Evolutionary conservation across 2,113 vertebrate species (phyloP), one percentile per base, ranked within the genome.

Genomic region (Rhynchomys soricoides): DNA sequence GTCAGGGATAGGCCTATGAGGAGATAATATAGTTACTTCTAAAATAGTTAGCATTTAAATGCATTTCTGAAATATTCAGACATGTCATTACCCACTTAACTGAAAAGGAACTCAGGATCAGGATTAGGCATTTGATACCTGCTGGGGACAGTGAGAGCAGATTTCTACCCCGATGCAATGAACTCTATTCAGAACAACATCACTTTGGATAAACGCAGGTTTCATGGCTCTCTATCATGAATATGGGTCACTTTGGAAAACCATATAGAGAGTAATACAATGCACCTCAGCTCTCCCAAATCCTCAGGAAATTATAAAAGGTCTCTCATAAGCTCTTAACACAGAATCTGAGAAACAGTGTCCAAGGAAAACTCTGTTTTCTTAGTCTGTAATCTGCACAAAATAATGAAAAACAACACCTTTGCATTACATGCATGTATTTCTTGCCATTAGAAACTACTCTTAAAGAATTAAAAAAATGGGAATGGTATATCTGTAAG

Each of bases 351-450:
- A 90, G 31, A 87, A 89, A 92, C 26, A 37, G 43, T 17, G 11
- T n/a, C 87, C 15, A 88, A 90, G 31, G 48, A 68, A 83, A 57
- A 82, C 24, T 12, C 48, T 43, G 21, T 19, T n/a, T 83, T 40
- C 37, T 95, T 88, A 43, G 8, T 70, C 57, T 94, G 45, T 48
- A 81, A 91, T 74, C 17, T 86, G 21, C 40, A 57, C 5, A 59
- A 57, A 48, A 96, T 34, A 94, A 92, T 90, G 24, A 31, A 59
- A 64, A 96, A 95, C 11, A 89, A 59, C n/a, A 71, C 16, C 66
- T 59, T 97, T 64, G 31, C 43, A n/a, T 57, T 52, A 81, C 55
- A 81, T 37, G 34, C 15, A 34, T 5, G 29, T 3, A 21, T 88
- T 40, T 83, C 81, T 75, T 85, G 15, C 83, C 83, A 70, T 48